Evolutionary conservation across 2,888 invertebrate genomes (phyloP).

Genomic region (Mythimna lalbum): DNA sequence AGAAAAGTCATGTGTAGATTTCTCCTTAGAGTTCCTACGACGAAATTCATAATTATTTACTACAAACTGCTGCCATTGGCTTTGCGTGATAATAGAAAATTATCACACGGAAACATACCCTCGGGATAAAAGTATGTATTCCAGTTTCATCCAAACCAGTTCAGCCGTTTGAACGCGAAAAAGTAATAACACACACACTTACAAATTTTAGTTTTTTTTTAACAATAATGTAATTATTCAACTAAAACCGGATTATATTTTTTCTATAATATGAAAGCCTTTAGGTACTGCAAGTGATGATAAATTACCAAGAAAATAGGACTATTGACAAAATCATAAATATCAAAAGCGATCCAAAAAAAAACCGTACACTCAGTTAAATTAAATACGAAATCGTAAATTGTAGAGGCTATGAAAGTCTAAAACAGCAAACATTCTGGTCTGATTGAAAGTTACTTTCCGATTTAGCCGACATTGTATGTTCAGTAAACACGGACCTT

Average conservation of each 20-base stretch:
- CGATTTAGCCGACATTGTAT: constrained; percentile 34
- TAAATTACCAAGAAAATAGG: not conserved
- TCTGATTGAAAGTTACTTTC: constrained; percentile 31
- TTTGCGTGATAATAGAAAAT: no score
- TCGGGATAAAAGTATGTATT: no score
- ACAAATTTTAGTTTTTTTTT: no score
- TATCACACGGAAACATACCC: no score
- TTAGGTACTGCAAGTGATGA: constrained; percentile 1
- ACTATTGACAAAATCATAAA: not conserved
- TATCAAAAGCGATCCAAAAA: not conserved
- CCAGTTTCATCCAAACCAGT: no score
- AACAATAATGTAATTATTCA: not conserved
- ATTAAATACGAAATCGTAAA: constrained; percentile 13
- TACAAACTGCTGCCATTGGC: no score
- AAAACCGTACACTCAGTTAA: not conserved
- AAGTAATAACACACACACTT: no score
- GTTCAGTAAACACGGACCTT: constrained; percentile 34
- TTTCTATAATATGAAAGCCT: not conserved
- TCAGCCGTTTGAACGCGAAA: no score
- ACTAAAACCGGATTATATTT: not conserved
- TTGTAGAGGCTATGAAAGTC: constrained; percentile 26
- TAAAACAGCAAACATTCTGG: constrained; percentile 30
- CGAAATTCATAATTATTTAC: no score
- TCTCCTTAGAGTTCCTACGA: no score
- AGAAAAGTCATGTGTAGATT: not conserved